Percentiles rank a stretch among this genome's conserved stretches.
Conservation (phyloP, 2,113 vertebrate genomes). For the Aptenodytes patagonicus region DNA sequence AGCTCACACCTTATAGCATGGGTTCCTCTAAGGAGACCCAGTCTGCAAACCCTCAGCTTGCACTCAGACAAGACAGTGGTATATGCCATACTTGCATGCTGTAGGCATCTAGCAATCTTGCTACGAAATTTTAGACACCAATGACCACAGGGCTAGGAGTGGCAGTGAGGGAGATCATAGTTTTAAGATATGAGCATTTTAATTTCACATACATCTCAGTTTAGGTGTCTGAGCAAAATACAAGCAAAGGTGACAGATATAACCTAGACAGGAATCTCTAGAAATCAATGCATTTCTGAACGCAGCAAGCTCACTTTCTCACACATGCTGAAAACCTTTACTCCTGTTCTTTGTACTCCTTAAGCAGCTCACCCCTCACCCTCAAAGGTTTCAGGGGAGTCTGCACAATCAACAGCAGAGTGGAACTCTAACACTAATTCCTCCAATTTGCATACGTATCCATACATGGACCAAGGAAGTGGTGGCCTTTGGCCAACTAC, state of each 20-base stretch:
- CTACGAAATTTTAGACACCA: neutral
- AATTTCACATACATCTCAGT: neutral
- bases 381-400: neutral
- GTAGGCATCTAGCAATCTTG: neutral
- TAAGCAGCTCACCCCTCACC: neutral
- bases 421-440: neutral
- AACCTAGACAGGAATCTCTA: neutral
- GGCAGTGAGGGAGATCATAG: neutral
- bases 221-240: neutral
- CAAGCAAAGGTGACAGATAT: neutral
- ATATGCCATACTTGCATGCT: fast-evolving
- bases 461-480: neutral
- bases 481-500: neutral
- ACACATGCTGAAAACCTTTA: neutral
- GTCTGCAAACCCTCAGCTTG: neutral
- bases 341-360: neutral
- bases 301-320: neutral
- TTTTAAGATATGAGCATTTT: neutral
- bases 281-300: neutral
- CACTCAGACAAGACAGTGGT: neutral
- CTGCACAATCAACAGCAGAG: neutral
- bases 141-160: neutral
- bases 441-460: neutral
- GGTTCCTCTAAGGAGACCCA: neutral
- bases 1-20: fast-evolving